Evolutionary conservation across 2,797 vertebrate genomes (phyloP), one percentile per base, ranked within the genome.

Genomic region (Rhodeus uyekii): DNA sequence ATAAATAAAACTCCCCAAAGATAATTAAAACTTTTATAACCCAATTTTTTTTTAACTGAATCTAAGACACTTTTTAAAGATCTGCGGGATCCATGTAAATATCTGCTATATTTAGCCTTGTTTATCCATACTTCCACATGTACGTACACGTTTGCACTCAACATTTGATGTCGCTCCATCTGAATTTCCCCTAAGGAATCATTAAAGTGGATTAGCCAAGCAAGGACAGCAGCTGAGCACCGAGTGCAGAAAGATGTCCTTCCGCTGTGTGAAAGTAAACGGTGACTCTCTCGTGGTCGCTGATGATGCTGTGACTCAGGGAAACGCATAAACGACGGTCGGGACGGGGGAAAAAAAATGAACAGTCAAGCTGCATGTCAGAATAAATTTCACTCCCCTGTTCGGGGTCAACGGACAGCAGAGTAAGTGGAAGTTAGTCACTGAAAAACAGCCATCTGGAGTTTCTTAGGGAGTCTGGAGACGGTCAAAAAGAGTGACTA

Each of bases 401-500:
- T 67, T 71, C 42, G 34, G 74, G 72, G 76, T 72, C 80, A 79
- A 39, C 68, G 34, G 58, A 73, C 55, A 65, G 24, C 29, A n/a
- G 32, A 38, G 76, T 32, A 24, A 32, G 27, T 13, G 5, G 24
- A 39, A 38, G 77, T 64, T 69, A 81, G 79, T 81, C 69, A 81
- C 32, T 64, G 39, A 38, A 73, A 73, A 73, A 81, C 34, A 82
- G 74, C 68, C 64, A 72, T 77, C 67, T 69, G 58, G 74, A 85
- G 13, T 34, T n/a, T 60, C 24, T 32, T 67, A 53, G n/a, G 22
- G 27, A 80, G 67, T 46, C 38, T 44, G 27, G 38, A 71, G 38
- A 69, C 18, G 27, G 36, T 60, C 27, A 5, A 16, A 64, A 64
- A 38, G 9, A 38, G 58, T 63, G 55, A 73, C 67, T 80, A 5